These are phyloP conservation scores for Sebastes matsubarae DNA, from an alignment of 2,797 vertebrate species.

Conservation along the genomic window DNA sequence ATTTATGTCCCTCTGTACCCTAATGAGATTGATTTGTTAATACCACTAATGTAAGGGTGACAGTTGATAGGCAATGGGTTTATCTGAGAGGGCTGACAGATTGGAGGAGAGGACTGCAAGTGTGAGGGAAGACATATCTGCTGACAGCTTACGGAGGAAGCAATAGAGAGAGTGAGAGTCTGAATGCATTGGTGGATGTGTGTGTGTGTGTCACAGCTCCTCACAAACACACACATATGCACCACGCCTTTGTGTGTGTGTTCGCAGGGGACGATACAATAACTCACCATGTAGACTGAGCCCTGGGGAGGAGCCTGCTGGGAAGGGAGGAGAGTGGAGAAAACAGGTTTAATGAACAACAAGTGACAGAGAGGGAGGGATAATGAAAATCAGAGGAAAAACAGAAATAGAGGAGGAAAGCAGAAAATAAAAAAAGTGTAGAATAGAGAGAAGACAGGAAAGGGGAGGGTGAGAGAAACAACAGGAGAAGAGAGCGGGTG, in stretches of 20 bases:
- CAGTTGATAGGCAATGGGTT: constrained; percentile 60
- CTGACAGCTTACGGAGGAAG: constrained; percentile 57
- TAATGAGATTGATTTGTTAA: constrained; percentile 79
- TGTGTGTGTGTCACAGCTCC: constrained; percentile 24
- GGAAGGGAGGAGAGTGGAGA: constrained; percentile 46
- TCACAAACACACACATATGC: constrained; percentile 32
- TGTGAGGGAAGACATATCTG: constrained; percentile 57
- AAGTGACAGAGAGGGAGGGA: constrained; percentile 52
- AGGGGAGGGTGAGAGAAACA: background rate
- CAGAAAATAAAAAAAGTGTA: background rate
- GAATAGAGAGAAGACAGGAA: constrained; percentile 9
- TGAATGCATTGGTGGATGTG: constrained; percentile 27
- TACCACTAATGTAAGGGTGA: constrained; percentile 75
- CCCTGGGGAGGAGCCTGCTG: constrained; percentile 76
- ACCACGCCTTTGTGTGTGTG: constrained; percentile 19
- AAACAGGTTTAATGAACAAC: constrained; percentile 73
- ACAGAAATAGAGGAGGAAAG: constrained; percentile 4
- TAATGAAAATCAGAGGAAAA: constrained; percentile 30
- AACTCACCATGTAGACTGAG: constrained; percentile 87
- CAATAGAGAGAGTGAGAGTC: constrained; percentile 23
- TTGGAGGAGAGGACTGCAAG: constrained; percentile 32
- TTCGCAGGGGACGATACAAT: constrained; percentile 39
- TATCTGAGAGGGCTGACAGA: constrained; percentile 62
- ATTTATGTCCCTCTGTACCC: constrained; percentile 67
- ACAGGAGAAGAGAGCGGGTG: background rate